phyloP scores from a whole-genome alignment of 2,113 vertebrate species.

The Rafetus swinhoei region DNA sequence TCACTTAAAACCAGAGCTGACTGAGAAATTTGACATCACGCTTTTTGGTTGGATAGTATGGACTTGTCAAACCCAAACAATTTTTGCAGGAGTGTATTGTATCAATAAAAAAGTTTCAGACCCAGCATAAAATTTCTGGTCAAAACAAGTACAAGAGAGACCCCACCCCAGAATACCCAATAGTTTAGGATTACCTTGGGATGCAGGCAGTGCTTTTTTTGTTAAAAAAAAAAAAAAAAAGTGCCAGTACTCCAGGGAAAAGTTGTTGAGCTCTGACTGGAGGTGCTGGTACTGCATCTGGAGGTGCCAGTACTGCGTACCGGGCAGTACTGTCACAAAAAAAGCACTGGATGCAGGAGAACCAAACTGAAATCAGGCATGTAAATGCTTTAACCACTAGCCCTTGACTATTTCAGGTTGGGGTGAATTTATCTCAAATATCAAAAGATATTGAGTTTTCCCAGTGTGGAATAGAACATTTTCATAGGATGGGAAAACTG shows the following conservation, averaged over 20 bases:
- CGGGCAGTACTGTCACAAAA: no score
- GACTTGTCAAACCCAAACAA: neutral
- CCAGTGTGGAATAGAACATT: neutral
- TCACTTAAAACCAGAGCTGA: neutral
- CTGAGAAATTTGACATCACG: neutral
- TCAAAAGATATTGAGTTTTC: neutral
- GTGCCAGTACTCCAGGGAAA: no score
- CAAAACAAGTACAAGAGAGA: neutral
- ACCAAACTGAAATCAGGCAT: neutral
- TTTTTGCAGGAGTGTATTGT: neutral
- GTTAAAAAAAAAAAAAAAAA: no score
- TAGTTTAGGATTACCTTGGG: neutral
- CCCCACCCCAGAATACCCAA: neutral
- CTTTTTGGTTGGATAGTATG: neutral
- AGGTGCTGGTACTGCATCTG: no score
- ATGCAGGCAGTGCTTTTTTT: no score
- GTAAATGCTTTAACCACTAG: neutral
- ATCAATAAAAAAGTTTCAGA: neutral
- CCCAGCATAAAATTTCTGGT: neutral
- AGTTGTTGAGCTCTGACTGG: no score
- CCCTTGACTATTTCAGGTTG: neutral
- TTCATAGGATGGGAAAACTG: neutral
- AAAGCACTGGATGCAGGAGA: neutral
- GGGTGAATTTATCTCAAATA: neutral
- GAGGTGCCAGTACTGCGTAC: no score